Percentiles rank a stretch among this genome's conserved stretches.
Evolutionary conservation across 2,113 vertebrate genomes (phyloP).

Genomic region (Diadophis punctatus): DNA sequence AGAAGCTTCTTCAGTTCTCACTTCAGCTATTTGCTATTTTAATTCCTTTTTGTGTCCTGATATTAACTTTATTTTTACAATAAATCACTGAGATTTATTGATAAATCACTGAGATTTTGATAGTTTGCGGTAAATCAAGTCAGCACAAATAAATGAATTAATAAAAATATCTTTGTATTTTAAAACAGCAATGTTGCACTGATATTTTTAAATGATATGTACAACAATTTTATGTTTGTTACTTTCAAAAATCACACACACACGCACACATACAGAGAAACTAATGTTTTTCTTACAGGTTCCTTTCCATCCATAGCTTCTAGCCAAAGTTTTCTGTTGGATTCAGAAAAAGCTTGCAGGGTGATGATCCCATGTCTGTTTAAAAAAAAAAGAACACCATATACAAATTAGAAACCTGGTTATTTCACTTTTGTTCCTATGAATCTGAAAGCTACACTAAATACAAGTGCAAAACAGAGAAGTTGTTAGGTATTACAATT

Average conservation of each 20-base stretch:
- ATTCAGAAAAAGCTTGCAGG: conserved; percentile 91
- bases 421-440: conserved; percentile 15
- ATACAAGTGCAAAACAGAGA: background rate
- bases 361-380: conserved; percentile 90
- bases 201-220: background rate
- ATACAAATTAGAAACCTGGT: background rate
- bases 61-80: background rate
- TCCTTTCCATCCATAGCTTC: conserved; percentile 99
- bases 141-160: background rate
- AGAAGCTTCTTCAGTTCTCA: background rate
- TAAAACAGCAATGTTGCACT: background rate
- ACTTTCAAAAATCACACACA: background rate
- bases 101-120: too few relatives aligned
- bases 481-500: background rate
- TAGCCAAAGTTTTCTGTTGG: conserved; percentile 92
- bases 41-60: background rate
- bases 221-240: background rate
- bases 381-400: background rate
- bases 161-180: background rate
- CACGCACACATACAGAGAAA: background rate
- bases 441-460: background rate
- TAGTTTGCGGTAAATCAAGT: background rate
- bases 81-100: background rate
- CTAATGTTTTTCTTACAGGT: conserved; percentile 75
- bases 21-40: background rate